Percentiles rank a stretch among this genome's conserved stretches.
Evolutionary conservation across 2,113 vertebrate genomes (phyloP).

Genomic region (Archocentrus centrarchus): DNA sequence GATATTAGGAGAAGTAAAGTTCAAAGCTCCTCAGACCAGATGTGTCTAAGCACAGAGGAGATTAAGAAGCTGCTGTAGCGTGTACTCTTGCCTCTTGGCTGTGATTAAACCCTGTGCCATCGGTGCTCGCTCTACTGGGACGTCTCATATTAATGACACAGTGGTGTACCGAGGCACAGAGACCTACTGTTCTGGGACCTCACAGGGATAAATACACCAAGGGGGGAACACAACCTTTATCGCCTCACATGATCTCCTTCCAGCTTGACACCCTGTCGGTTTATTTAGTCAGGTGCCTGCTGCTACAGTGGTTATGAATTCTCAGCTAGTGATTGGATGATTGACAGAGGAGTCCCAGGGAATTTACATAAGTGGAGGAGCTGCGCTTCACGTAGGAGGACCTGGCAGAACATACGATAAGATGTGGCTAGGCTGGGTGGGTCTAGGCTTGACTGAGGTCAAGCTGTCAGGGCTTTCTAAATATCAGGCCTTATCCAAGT

Average conservation of each 20-base stretch:
- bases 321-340: constrained; percentile 52
- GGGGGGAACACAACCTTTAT: constrained; percentile 57
- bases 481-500: constrained; percentile 10
- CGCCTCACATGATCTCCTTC: constrained; percentile 49
- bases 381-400: constrained; percentile 49
- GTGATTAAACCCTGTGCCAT: constrained; percentile 74
- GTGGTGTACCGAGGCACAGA: constrained; percentile 30
- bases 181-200: constrained; percentile 56
- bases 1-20: constrained; percentile 71
- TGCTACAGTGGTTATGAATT: constrained; percentile 56
- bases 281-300: constrained; percentile 73
- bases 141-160: constrained; percentile 63
- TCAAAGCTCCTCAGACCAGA: constrained; percentile 72
- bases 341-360: constrained; percentile 58
- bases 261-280: constrained; percentile 57
- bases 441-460: constrained; percentile 39
- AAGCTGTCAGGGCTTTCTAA: constrained; percentile 20
- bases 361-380: constrained; percentile 53
- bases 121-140: constrained; percentile 54
- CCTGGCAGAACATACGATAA: constrained; percentile 29
- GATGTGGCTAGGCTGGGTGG: constrained; percentile 12
- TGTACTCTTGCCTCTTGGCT: constrained; percentile 73
- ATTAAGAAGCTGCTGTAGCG: constrained; percentile 56
- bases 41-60: constrained; percentile 67
- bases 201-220: constrained; percentile 43